phyloP scores from a whole-genome alignment of 2,888 invertebrate species.

The Tipula vernalis region DNA sequence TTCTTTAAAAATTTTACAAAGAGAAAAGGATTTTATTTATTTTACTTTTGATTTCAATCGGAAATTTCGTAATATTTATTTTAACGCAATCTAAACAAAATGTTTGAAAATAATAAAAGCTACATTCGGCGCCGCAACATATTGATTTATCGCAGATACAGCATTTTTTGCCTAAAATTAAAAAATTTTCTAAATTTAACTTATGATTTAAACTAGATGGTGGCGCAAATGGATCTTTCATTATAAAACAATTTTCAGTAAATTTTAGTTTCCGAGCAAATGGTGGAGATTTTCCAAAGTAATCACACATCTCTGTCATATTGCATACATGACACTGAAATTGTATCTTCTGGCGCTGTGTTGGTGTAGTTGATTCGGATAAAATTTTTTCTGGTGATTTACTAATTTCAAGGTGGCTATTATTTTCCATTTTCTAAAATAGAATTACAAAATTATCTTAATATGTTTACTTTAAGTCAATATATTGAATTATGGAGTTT shows the following conservation, averaged over 20 bases:
- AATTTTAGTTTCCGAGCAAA: constrained; percentile 56
- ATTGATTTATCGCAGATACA: constrained; percentile 50
- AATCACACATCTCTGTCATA: constrained; percentile 58
- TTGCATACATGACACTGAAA: constrained; percentile 50
- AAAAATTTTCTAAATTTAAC: constrained; percentile 59
- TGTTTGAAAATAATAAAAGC: constrained; percentile 62
- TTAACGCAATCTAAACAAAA: constrained; percentile 62
- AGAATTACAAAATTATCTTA: not conserved
- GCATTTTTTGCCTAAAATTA: constrained; percentile 63
- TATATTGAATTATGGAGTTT: not conserved
- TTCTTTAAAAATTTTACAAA: not conserved
- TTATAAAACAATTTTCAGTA: constrained; percentile 61
- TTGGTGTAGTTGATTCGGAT: constrained; percentile 8
- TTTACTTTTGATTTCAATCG: constrained; percentile 52
- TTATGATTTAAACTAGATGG: constrained; percentile 32
- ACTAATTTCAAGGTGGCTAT: constrained; percentile 11
- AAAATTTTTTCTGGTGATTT: not conserved
- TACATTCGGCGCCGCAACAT: constrained; percentile 63
- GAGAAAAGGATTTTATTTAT: constrained; percentile 30
- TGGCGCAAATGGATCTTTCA: constrained; percentile 74
- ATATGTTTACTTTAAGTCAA: not conserved
- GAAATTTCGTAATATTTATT: constrained; percentile 46
- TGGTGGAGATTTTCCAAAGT: constrained; percentile 61
- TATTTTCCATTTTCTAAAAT: constrained; percentile 13
- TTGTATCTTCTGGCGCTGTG: constrained; percentile 17